These are phyloP conservation scores for Ciona savignyi DNA, from an alignment of 23 tunicate genomes.

Conservation along the genomic window DNA sequence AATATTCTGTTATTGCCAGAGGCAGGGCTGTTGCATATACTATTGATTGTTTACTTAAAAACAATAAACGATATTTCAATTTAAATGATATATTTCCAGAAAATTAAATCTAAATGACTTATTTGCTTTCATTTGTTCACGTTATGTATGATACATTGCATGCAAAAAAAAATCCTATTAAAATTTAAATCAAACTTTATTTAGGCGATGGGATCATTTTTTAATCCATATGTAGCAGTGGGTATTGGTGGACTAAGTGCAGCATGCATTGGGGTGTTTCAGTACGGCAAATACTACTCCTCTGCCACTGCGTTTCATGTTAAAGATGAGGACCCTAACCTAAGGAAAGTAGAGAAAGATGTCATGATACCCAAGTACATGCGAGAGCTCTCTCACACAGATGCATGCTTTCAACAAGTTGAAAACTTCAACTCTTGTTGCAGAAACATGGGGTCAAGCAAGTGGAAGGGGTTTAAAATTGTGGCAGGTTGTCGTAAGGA, in stretches of 20 bases:
- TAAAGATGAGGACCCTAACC: constrained; percentile 70
- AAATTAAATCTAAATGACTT: no score
- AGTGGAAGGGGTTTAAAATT: constrained; percentile 32
- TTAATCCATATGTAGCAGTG: not conserved
- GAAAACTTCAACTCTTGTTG: constrained; percentile 42
- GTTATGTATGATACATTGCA: no score
- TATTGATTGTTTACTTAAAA: no score
- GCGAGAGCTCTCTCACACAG: constrained; percentile 38
- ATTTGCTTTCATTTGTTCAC: no score
- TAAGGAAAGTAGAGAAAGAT: constrained; percentile 78
- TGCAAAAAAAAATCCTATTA: no score
- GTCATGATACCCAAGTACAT: constrained; percentile 74
- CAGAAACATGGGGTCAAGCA: constrained; percentile 9
- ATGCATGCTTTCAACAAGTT: constrained; percentile 31
- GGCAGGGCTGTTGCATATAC: no score
- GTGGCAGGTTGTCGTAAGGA: constrained; percentile 43
- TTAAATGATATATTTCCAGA: no score
- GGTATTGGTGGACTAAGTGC: not conserved
- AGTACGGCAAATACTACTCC: not conserved
- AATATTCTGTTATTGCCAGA: no score
- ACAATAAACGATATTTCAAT: no score
- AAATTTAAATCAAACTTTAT: no score
- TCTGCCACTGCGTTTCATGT: constrained; percentile 42
- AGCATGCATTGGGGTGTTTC: not conserved
- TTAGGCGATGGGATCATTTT: no score